Evolutionary conservation across 2,888 invertebrate species (phyloP), one percentile per base, ranked within the genome.

Genomic region (Sminthurides aquaticus): DNA sequence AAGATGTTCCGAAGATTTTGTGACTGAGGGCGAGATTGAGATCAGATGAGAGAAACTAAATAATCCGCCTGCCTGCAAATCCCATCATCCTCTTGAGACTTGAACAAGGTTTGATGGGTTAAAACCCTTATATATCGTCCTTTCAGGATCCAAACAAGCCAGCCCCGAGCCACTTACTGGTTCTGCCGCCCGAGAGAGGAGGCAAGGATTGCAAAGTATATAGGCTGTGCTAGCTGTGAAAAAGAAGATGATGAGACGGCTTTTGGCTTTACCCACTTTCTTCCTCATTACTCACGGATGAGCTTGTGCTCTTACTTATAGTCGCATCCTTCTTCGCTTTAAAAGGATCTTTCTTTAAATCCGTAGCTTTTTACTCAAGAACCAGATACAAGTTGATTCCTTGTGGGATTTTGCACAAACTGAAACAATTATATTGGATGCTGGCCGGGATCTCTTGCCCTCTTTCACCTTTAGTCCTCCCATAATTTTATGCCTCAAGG

Each of bases 21-120:
- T n/a, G n/a, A 15, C 43, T 15, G 43, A 34, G 15, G 43, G 43
- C 43, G 43, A 34, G 43, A 34, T 34, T 34, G 8, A 34, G 43
- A 34, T 34, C 15, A 11, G 43, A 34, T 34, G 43, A 34, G 43
- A 34, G 43, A 52, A 52, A 52, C 52, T 52, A 5, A 52, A 52
- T 52, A 22, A 15, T 52, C 52, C n/a, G n/a, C n/a, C n/a, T n/a
- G n/a, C n/a, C 52, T 52, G 52, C 52, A 52, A 52, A 52, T 52
- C 52, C 20, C 52, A 52, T 52, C 52, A 52, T 52, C 15, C 5
- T 20, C 22, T 43, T n/a, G 43, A 34, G 43, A 34, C 15, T 5
- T 11, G 5, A 5, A 34, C 43, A 34, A 34, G 43, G 8, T 5
- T 34, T 15, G 15, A 34, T 34, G 5, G 5, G 43, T 15, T 5